These are phyloP conservation scores for Pristis pectinata DNA, from an alignment of 2,797 vertebrate genomes.

Conservation along the genomic window DNA sequence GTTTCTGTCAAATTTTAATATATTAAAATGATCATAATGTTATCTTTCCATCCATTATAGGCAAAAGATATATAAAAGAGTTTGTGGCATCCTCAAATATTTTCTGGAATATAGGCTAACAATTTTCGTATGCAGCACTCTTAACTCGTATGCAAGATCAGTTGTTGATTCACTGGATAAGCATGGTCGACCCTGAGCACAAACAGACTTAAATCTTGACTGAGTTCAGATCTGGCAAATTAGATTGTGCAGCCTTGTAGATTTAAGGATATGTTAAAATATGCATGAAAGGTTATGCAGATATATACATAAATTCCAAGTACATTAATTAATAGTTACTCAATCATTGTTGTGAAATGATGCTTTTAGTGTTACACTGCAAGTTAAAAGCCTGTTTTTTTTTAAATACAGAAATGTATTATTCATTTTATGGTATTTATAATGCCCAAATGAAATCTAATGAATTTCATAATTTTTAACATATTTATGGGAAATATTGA, in stretches of 20 bases:
- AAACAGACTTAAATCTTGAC: background rate
- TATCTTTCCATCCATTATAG: background rate
- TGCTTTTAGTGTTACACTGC: background rate
- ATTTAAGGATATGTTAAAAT: background rate
- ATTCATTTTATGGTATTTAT: background rate
- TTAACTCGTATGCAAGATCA: background rate
- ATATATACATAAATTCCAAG: background rate
- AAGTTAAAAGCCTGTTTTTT: background rate
- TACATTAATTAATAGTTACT: background rate
- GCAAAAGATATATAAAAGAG: background rate
- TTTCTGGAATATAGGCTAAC: background rate
- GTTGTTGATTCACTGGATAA: background rate
- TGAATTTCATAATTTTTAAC: background rate
- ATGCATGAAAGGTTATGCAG: background rate
- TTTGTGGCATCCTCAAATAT: background rate
- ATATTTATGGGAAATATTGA: background rate
- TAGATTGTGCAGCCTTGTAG: background rate
- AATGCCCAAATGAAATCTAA: background rate
- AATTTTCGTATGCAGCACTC: background rate
- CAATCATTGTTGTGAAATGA: background rate
- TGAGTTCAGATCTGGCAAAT: background rate
- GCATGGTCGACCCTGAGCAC: background rate
- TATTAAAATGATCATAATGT: background rate
- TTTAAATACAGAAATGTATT: background rate
- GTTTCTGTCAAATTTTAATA: background rate